A percentile compares a stretch with the other conserved stretches of the same genome.
Conservation (phyloP, 2,113 vertebrate genomes). For the Chascanopsetta lugubris region DNA sequence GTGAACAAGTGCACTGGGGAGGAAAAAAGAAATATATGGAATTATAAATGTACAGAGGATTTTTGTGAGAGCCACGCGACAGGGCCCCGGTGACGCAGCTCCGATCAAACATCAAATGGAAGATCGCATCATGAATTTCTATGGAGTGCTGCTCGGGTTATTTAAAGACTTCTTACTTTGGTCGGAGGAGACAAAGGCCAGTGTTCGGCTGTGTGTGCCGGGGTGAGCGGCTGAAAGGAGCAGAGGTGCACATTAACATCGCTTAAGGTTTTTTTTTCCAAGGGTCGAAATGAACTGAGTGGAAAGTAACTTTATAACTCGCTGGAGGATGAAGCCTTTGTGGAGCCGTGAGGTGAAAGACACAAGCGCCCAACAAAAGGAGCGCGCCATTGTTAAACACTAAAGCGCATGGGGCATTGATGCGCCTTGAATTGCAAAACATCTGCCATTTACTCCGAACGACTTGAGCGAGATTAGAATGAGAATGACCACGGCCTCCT, state of each 20-base stretch:
- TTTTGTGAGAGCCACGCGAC: conserved; percentile 75
- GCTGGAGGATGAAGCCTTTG: conserved; percentile 84
- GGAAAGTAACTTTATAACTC: conserved; percentile 89
- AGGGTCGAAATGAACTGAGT: conserved; percentile 84
- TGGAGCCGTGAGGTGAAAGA: conserved; percentile 76
- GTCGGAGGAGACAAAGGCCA: conserved; percentile 73
- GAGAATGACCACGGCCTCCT: conserved; percentile 72
- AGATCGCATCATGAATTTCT: conserved; percentile 83
- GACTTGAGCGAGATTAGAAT: conserved; percentile 79
- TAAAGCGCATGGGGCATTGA: conserved; percentile 80
- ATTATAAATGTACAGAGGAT: conserved; percentile 51
- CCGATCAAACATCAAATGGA: conserved; percentile 79
- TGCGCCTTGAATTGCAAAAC: conserved; percentile 86
- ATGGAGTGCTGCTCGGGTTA: conserved; percentile 81
- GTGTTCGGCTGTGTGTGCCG: conserved; percentile 79
- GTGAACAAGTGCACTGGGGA: conserved; percentile 53
- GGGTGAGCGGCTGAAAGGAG: conserved; percentile 80
- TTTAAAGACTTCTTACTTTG: conserved; percentile 83
- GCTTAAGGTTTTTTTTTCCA: conserved; percentile 84
- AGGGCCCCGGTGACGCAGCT: conserved; percentile 63
- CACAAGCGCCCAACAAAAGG: conserved; percentile 80
- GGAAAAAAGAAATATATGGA: no score
- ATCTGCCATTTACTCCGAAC: conserved; percentile 84
- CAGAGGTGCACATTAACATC: conserved; percentile 85
- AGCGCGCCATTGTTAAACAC: conserved; percentile 77